Evolutionary conservation across 2,888 invertebrate species (phyloP), one percentile per base, ranked within the genome.

Genomic region (Tenthredo scrophulariae): DNA sequence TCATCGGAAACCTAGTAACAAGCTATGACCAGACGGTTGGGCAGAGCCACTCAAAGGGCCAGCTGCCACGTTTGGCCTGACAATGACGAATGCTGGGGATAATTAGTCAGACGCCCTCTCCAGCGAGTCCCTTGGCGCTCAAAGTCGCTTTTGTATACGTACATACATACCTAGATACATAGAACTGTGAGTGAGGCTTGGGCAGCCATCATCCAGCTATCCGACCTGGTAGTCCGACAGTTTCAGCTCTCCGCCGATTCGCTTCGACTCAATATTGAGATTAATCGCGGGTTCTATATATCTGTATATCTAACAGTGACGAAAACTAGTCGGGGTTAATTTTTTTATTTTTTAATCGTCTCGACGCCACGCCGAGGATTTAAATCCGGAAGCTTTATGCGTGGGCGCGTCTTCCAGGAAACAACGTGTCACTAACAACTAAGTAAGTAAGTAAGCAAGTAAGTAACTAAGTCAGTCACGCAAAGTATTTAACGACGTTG

Each of bases 61-160:
- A 83, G 70, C 83, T 70, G 83, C 67, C 67, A 83, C 67, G 67
- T 67, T 70, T 46, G 29, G 43, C 46, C 70, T 83, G 83, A 83
- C 83, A 83, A 83, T 83, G 83, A 83, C 67, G 83, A 83, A 83
- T 83, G 83, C 83, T 83, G 67, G 33, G 83, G 83, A 83, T 83
- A 83, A 83, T 83, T 83, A 83, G 83, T 67, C 83, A 67, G 67
- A 40, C 83, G 46, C 70, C 83, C 83, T 83, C 67, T 50, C 50
- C 67, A 46, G 65, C 83, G n/a, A 80, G 40, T 80, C 58, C 80
- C 80, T 80, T 62, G 80, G 40, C 62, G 80, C 80, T 80, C 80
- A 62, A 62, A 80, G 80, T 80, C 80, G 80, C 80, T 40, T 74
- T 74, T 74, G 43, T 74, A 50, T 67, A 67, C 33, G 33, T 18